phyloP scores from a whole-genome alignment of 2,113 vertebrate species.

The Varanus salvator region DNA sequence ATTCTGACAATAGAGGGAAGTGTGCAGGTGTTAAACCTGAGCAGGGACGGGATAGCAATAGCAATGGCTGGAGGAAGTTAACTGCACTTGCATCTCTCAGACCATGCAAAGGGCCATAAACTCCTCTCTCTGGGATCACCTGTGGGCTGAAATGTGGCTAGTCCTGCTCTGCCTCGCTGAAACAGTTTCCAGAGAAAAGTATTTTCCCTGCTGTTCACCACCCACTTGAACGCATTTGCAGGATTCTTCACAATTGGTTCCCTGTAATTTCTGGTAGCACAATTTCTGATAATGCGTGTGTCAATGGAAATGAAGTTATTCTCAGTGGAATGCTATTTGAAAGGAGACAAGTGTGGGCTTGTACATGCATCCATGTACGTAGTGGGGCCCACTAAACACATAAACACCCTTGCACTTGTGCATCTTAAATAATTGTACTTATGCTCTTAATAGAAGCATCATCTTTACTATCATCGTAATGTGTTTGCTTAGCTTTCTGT shows the following conservation, averaged over 20 bases:
- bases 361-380: neutral
- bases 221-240: neutral
- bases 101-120: neutral
- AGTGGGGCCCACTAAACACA: neutral
- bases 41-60: neutral
- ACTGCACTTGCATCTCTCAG: neutral
- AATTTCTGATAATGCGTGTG: neutral
- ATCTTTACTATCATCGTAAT: conserved; percentile 21
- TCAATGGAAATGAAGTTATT: neutral
- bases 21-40: neutral
- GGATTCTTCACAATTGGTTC: neutral
- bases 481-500: conserved; percentile 49
- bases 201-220: neutral
- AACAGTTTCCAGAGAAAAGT: neutral
- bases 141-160: neutral
- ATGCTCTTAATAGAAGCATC: neutral
- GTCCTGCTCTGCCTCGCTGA: neutral
- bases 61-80: neutral
- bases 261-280: neutral
- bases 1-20: neutral
- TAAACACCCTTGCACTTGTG: neutral
- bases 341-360: neutral
- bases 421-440: neutral
- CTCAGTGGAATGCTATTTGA: neutral
- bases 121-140: neutral